Conservation (phyloP, 1,140 invertebrate species). For the Meloidogyne hapla region DNA sequence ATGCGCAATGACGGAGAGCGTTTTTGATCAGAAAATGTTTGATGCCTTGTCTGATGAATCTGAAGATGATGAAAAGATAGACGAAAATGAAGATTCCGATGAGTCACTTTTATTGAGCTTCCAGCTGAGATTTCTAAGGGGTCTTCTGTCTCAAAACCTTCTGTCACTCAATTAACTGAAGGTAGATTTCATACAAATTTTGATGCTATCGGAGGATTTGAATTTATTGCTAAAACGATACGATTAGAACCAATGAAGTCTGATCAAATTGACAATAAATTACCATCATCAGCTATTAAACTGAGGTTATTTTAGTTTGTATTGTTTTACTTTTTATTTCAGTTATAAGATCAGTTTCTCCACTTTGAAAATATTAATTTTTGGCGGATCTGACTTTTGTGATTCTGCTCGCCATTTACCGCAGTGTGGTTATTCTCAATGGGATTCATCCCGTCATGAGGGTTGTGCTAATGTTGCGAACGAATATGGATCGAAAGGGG, state of each 20-base stretch:
- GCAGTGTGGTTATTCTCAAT: constrained; percentile 47
- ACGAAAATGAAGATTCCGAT: constrained; percentile 13
- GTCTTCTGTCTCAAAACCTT: background rate
- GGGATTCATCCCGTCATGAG: constrained; percentile 24
- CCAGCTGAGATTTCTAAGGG: background rate
- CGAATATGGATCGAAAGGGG: constrained; percentile 40
- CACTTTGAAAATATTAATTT: constrained; percentile 41
- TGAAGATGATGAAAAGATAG: constrained; percentile 3
- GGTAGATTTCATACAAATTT: constrained; percentile 18
- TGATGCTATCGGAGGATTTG: background rate
- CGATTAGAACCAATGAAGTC: background rate
- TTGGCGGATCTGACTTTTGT: constrained; percentile 55
- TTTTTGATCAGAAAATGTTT: background rate
- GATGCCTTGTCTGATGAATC: background rate
- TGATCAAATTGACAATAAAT: background rate
- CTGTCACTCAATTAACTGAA: background rate
- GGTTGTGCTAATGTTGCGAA: background rate
- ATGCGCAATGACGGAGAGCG: background rate
- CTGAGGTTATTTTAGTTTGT: background rate
- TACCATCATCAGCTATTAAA: background rate
- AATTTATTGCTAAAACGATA: constrained; percentile 6
- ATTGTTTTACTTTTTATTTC: background rate
- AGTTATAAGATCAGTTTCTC: constrained; percentile 36
- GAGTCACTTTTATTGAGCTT: constrained; percentile 1
- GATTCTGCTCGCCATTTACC: constrained; percentile 28